Percentiles rank a stretch among this genome's conserved stretches.
These are phyloP conservation scores for Menura novaehollandiae DNA, from an alignment of 2,113 vertebrate genomes.

Conservation along the genomic window DNA sequence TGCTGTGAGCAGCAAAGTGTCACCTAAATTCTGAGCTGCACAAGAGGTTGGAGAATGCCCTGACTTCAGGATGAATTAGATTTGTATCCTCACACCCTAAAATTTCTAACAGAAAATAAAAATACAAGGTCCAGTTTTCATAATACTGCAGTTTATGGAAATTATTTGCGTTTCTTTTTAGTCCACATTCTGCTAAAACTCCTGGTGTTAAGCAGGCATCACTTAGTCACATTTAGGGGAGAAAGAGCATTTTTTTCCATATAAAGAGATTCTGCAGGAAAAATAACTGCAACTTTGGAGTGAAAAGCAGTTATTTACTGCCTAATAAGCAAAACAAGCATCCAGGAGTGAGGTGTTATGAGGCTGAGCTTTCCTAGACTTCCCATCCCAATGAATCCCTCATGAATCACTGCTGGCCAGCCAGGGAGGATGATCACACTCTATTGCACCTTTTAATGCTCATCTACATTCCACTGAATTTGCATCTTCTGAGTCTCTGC, in stretches of 20 bases:
- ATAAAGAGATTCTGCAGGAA: not conserved
- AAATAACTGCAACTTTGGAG: not conserved
- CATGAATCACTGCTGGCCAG: not conserved
- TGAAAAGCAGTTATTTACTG: not conserved
- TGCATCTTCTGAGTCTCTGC: not conserved
- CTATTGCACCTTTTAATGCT: not conserved
- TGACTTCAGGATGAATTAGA: not conserved
- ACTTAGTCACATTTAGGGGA: not conserved
- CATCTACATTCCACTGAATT: not conserved
- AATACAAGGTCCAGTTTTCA: not conserved
- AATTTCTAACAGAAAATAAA: not conserved
- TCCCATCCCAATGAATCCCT: accelerated
- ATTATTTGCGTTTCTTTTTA: not conserved
- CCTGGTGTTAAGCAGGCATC: not conserved
- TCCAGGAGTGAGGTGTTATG: not conserved
- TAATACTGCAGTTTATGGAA: not conserved
- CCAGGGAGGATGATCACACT: not conserved
- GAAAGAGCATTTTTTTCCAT: not conserved
- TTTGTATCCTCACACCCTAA: not conserved
- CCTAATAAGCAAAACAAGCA: not conserved
- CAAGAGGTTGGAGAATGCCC: not conserved
- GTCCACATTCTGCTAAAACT: not conserved
- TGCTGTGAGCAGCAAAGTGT: not conserved
- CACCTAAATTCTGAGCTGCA: not conserved
- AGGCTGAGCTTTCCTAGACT: not conserved